These are phyloP conservation scores for Staurois parvus DNA, from an alignment of 2,797 vertebrate species.

Conservation along the genomic window DNA sequence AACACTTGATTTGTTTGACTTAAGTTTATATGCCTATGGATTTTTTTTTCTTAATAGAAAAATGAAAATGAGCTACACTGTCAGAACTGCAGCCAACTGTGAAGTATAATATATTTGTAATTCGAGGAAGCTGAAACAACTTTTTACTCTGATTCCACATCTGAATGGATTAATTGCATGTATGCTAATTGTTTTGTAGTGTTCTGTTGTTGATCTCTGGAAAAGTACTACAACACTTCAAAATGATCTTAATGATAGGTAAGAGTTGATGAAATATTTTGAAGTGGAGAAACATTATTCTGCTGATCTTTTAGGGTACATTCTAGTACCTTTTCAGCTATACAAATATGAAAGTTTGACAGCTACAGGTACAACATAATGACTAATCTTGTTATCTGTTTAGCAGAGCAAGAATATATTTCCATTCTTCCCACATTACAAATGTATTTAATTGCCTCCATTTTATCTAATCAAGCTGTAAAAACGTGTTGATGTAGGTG, in stretches of 20 bases:
- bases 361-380: not conserved
- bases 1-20: conserved; percentile 45
- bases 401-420: not conserved
- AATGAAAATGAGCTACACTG: conserved; percentile 18
- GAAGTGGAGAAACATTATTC: not conserved
- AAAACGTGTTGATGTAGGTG: too few species aligned
- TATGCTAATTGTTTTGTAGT: not conserved
- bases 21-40: conserved; percentile 36
- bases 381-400: not conserved
- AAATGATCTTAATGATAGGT: not conserved
- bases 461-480: too few species aligned
- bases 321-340: not conserved
- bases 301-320: not conserved
- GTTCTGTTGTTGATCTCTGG: not conserved
- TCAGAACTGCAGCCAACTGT: conserved; percentile 38
- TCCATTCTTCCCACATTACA: too few species aligned
- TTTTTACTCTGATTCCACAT: not conserved
- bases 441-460: too few species aligned
- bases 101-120: conserved; percentile 12
- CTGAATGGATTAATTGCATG: not conserved
- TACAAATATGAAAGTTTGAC: not conserved
- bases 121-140: not conserved
- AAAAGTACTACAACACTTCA: not conserved
- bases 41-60: conserved; percentile 43
- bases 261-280: not conserved